A percentile compares a stretch with the other conserved stretches of the same genome.
Evolutionary conservation across 2,113 vertebrate species (phyloP).

Genomic region (Cinclus cinclus): DNA sequence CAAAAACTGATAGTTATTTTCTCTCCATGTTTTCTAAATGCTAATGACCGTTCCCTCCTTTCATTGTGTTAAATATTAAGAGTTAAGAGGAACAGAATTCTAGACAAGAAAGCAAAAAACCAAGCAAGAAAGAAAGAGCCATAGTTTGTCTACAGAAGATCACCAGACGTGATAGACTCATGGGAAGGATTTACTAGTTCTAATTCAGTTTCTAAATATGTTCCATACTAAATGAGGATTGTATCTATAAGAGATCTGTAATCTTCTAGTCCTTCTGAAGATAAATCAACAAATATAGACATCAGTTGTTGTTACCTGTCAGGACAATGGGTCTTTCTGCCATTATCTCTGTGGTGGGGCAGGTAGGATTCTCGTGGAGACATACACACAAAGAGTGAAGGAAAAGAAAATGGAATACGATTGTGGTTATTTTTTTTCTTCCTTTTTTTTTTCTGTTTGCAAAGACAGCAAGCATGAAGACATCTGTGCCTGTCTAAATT

Average conservation of each 20-base stretch:
- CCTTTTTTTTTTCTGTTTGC: background rate
- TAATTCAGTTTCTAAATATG: background rate
- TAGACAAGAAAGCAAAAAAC: background rate
- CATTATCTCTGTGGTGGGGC: background rate
- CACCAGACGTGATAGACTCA: background rate
- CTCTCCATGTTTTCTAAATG: background rate
- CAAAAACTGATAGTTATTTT: background rate
- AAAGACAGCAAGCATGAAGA: conserved; percentile 5
- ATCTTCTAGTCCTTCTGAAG: background rate
- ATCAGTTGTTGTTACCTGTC: background rate
- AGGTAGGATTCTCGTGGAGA: background rate
- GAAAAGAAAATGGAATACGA: background rate
- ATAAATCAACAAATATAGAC: background rate
- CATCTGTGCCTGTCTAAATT: conserved; percentile 50
- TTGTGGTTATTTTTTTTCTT: background rate
- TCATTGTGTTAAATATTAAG: background rate
- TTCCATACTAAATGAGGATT: background rate
- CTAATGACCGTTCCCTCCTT: background rate
- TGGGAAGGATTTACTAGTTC: background rate
- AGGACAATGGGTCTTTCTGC: background rate
- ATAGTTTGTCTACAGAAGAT: background rate
- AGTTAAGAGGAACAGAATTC: background rate
- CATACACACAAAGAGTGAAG: background rate
- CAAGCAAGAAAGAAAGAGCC: background rate
- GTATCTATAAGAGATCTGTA: background rate